Base-by-base conservation (phyloP, 2,888 invertebrate species). In the Hemicrepidius hirtus region DNA sequence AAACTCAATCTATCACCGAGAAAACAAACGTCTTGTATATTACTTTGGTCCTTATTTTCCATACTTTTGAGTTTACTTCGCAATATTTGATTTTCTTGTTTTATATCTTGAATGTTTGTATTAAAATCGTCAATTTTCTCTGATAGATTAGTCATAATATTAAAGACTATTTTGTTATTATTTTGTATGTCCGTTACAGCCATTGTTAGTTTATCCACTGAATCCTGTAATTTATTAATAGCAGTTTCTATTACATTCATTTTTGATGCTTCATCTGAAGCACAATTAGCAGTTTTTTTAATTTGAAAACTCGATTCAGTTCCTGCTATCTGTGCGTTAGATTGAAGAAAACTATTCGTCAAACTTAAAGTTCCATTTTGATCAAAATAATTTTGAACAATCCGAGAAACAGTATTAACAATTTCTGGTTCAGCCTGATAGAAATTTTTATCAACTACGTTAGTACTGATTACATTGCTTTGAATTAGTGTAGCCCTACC, bases 61-160 rank as follows among this genome's bases (percentile, higher is more conserved):
- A 49, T 12, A 1, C 5, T 13, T 13, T 28, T 24, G 5, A 53
- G 16, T 53, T 28, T 53, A 13, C 3, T 53, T 53, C 28, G 12
- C 12, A 53, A 28, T 13, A 53, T 53, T 28, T 28, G 53, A 28
- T 53, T 53, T 28, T 53, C 53, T 7, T 13, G 3, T 32, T 13
- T 53, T 13, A 53, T 3, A 4, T 53, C 53, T 16, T 2, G 3
- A 28, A 24, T 24, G 7, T 53, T 53, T 6, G 7, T 6, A 53
- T 53, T 53, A 28, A 53, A 13, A n/a, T 28, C 24, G n/a, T 53
- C 53, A 13, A 53, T 24, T 53, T 53, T 53, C 53, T n/a, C 28
- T 6, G 53, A 28, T 12, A 53, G 2, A 7, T 53, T 53, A 16
- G 3, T 12, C 53, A 53, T 53, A 13, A 13, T 12, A 13, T 4